Evolutionary conservation across 2,797 vertebrate species (phyloP), one percentile per base, ranked within the genome.

Genomic region (Rhyacichthys aspro): DNA sequence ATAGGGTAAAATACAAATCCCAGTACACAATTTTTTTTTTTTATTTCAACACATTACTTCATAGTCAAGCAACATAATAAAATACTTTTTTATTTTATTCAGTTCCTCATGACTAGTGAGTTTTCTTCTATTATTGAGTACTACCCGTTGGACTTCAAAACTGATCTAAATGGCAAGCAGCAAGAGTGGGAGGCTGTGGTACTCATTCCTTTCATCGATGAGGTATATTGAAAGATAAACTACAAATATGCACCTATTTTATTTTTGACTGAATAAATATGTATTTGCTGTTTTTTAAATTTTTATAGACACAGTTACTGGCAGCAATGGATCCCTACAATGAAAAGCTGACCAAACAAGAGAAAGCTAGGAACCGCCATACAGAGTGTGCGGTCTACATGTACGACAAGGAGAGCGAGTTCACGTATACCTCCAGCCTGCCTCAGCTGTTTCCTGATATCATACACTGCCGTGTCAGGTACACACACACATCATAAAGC

Each of bases 141-240:
- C 79, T 99, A 99, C 80, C 98, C 98, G 32, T 82, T 87, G 3
- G 97, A 99, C 89, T 99, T 99, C 82, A 97, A 95, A 92, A 99
- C 96, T 0, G 97, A 99, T 84, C 92, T 99, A 41, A 99, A 99
- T 72, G 98, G 96, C 59, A 99, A 99, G 70, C 96, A 98, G 78
- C 98, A 99, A 78, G 98, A 99, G 57, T 99, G 97, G 98, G 97
- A 99, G 87, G 97, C 98, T n/a, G 96, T 99, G 55, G 98, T 99
- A 9, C 91, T 99, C 70, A 98, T 99, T 76, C 97, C 97, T 0
- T 99, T 99, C 82, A 98, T 99, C 69, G 95, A 98, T 70, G 98
- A 99, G 93, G 98, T 98, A 73, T 74, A 75, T 7, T 12, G 17
- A 14, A 39, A 23, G 12, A 11, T 41, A 11, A 41, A 14, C 2